These are phyloP conservation scores for Lobophora halterata DNA, from an alignment of 2,888 invertebrate genomes.

Conservation along the genomic window DNA sequence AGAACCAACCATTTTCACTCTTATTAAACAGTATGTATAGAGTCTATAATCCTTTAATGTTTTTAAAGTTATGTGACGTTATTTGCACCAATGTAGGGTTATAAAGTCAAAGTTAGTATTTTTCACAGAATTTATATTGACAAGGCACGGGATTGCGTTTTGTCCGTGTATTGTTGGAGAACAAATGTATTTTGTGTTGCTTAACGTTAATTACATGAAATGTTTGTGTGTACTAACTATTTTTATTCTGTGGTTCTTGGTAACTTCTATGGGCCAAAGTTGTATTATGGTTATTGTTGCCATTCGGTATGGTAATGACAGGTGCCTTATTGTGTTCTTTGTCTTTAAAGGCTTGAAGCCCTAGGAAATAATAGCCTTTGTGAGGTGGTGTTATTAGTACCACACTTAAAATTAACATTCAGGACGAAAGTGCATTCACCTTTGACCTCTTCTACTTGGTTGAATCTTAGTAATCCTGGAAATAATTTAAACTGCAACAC, in stretches of 20 bases:
- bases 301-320: conserved; percentile 6
- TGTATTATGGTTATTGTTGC: conserved; percentile 2
- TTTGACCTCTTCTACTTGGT: too few relatives aligned
- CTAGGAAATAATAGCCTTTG: too few relatives aligned
- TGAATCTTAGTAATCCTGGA: too few relatives aligned
- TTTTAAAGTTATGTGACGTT: fast-evolving
- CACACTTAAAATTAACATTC: too few relatives aligned
- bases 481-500: too few relatives aligned
- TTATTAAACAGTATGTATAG: conserved; percentile 9
- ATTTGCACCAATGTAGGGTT: conserved; percentile 20
- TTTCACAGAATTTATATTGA: conserved; percentile 67
- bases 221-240: conserved; percentile 3
- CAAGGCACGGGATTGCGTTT: conserved; percentile 69
- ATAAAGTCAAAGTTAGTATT: conserved; percentile 67
- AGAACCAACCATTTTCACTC: conserved; percentile 3
- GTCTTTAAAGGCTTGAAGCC: too few relatives aligned
- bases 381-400: too few relatives aligned
- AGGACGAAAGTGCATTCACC: too few relatives aligned
- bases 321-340: too few relatives aligned
- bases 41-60: neutral
- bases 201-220: conserved; percentile 42
- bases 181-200: conserved; percentile 51
- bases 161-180: conserved; percentile 52
- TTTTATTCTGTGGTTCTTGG: conserved; percentile 5
- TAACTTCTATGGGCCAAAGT: conserved; percentile 7